Conservation (phyloP, 2,888 invertebrate species). For the Chloroclystis v-ata region DNA sequence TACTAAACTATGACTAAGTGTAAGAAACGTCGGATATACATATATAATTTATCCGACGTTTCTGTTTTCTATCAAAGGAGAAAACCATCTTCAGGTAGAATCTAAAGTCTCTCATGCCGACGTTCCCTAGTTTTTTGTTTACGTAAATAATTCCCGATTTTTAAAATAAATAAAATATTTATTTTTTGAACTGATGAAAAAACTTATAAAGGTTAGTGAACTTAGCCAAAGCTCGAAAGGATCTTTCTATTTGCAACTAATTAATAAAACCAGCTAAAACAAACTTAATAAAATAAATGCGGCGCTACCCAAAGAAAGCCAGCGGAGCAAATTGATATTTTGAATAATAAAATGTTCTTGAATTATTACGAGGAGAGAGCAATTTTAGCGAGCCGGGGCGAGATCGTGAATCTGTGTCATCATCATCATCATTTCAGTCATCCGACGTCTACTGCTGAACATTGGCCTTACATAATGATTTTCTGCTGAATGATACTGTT, state of each 20-base stretch:
- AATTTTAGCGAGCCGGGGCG: conserved; percentile 5
- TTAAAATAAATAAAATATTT: neutral
- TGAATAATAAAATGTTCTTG: conserved; percentile 74
- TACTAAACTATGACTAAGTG: no score
- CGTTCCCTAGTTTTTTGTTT: no score
- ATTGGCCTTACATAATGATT: neutral
- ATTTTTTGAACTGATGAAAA: neutral
- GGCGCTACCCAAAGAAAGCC: conserved; percentile 57
- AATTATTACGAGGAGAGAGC: conserved; percentile 66
- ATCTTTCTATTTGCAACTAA: conserved; percentile 29
- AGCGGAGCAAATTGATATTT: conserved; percentile 72
- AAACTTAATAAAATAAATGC: conserved; percentile 43
- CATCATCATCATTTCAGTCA: no score
- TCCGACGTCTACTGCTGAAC: no score
- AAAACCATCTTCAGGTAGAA: no score
- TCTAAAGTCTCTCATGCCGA: no score
- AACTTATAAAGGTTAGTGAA: neutral
- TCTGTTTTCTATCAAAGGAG: no score
- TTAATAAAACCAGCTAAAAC: conserved; percentile 36
- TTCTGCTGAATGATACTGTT: no score
- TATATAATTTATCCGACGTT: no score
- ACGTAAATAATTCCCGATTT: no score
- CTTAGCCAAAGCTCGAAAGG: conserved; percentile 7
- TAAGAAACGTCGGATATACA: no score
- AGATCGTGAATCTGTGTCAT: neutral